These are phyloP conservation scores for Pao palembangensis DNA, from an alignment of 2,113 vertebrate species.

Conservation along the genomic window DNA sequence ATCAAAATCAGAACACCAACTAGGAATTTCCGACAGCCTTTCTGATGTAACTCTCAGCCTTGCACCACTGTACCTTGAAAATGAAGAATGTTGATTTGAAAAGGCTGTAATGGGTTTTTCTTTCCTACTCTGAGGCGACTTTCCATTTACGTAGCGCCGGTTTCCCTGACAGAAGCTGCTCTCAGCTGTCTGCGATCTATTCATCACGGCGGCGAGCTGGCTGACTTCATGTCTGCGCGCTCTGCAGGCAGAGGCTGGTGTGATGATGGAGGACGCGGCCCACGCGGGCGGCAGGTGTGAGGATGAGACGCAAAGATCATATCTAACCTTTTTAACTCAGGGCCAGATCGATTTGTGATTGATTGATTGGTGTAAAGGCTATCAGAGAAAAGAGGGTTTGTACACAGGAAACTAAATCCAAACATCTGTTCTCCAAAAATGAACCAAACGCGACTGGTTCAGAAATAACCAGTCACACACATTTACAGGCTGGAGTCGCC, in stretches of 20 bases:
- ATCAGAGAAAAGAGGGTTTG: background rate
- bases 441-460: too few species aligned
- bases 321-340: slow-evolving; percentile 28
- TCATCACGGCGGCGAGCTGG: slow-evolving; percentile 54
- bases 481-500: too few species aligned
- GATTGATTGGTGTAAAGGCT: background rate
- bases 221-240: slow-evolving; percentile 54
- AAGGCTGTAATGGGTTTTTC: slow-evolving; percentile 27
- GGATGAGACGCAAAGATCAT: slow-evolving; percentile 4
- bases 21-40: slow-evolving; percentile 7
- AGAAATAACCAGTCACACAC: too few species aligned
- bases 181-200: slow-evolving; percentile 62
- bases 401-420: too few species aligned
- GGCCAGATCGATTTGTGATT: slow-evolving; percentile 16
- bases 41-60: slow-evolving; percentile 8
- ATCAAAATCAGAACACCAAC: slow-evolving; percentile 12
- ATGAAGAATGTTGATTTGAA: slow-evolving; percentile 39
- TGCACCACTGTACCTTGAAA: slow-evolving; percentile 8
- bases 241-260: slow-evolving; percentile 14
- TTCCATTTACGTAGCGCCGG: slow-evolving; percentile 25
- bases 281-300: slow-evolving; percentile 29
- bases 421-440: too few species aligned
- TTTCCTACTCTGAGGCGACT: slow-evolving; percentile 32
- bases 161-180: slow-evolving; percentile 51
- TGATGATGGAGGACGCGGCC: slow-evolving; percentile 49